Evolutionary conservation across 2,797 vertebrate species (phyloP), one percentile per base, ranked within the genome.

Genomic region (Columba guinea): DNA sequence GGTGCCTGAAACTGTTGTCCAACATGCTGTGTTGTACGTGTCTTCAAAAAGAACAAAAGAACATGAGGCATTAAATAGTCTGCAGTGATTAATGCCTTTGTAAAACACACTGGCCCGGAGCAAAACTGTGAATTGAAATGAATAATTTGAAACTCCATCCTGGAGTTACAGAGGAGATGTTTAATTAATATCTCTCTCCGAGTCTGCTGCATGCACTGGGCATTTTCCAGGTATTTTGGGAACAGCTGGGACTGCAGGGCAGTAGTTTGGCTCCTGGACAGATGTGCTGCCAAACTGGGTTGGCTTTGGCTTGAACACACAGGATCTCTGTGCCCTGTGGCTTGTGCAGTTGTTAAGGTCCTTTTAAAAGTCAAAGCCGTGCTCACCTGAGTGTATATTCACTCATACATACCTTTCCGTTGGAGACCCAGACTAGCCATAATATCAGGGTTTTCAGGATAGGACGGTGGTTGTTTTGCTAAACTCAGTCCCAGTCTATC

Each of bases 271-370:
- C 44, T 82, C 30, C 69, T 41, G 87, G 51, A 86, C 52, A 89
- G 85, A 73, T 91, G 20, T 91, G 7, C 71, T 93, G 88, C 77
- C 85, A 85, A 48, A 23, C 0, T 49, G 68, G 63, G 71, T 52
- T 90, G 83, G 59, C 70, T 82, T 84, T 96, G 95, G 95, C 94
- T 49, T 19, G 35, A 70, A 30, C 59, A 91, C 85, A 70, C 4
- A 90, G 70, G 56, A 70, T 4, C 46, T 85, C 77, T 92, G 90
- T 92, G 87, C 74, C 75, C 13, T 8, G 89, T 88, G 85, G 59
- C 63, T 90, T 22, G 1, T 53, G 80, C 34, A 4, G 53, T 53
- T 44, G n/a, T 58, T 51, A 62, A 89, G 23, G 60, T 53, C 49
- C 74, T 89, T 94, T 51, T 49, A 28, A 74, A 95, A 94, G 88